A percentile compares a stretch with the other conserved stretches of the same genome.
These are phyloP conservation scores for Lamellibrachia satsuma DNA, from an alignment of 2,888 invertebrate genomes.

Conservation along the genomic window DNA sequence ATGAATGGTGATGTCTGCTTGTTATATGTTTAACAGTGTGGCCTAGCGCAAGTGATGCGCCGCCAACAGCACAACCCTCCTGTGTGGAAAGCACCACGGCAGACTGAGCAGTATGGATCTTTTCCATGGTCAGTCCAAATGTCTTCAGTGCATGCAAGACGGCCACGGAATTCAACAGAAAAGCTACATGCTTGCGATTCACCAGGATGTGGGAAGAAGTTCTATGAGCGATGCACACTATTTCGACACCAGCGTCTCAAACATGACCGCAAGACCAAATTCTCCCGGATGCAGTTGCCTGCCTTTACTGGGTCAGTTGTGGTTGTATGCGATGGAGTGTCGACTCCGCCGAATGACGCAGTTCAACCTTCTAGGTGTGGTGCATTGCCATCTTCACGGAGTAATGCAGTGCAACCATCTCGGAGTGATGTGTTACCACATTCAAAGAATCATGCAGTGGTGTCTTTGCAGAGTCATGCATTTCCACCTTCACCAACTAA, in stretches of 20 bases:
- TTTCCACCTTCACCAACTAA: not conserved
- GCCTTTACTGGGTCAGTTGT: not conserved
- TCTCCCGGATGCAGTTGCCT: not conserved
- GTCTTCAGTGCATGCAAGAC: not conserved
- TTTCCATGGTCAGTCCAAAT: not conserved
- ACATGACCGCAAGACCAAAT: not conserved
- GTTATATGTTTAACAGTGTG: not conserved
- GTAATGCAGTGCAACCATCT: not conserved
- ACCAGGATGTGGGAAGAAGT: not conserved
- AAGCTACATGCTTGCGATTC: not conserved
- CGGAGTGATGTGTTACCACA: not conserved
- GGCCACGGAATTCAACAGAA: not conserved
- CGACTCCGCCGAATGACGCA: not conserved
- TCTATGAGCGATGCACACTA: not conserved
- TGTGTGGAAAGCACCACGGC: not conserved
- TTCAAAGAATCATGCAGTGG: not conserved
- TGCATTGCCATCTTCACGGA: not conserved
- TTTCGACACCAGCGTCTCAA: constrained; percentile 11
- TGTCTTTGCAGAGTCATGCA: not conserved
- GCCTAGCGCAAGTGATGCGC: not conserved
- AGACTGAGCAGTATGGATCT: not conserved
- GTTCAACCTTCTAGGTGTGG: not conserved
- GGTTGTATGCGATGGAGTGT: not conserved
- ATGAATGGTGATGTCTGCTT: not conserved
- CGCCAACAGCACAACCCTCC: not conserved